A percentile compares a stretch with the other conserved stretches of the same genome.
Evolutionary conservation across 2,888 invertebrate species (phyloP).

Genomic region (Listrodromus nycthemerus): DNA sequence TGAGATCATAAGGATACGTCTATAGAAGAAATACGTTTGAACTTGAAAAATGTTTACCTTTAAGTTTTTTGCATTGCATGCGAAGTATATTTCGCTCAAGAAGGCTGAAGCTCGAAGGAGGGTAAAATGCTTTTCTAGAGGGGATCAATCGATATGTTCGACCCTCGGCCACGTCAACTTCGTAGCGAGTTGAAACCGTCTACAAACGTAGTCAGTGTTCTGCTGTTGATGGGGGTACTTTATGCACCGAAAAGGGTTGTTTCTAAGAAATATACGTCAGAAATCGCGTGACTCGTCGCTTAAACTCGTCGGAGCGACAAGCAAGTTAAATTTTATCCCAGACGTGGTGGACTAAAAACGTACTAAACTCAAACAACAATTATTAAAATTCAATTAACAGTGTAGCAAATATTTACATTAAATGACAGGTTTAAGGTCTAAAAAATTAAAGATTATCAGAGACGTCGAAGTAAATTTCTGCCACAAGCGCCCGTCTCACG

Average conservation of each 20-base stretch:
- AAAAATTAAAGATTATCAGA: neutral
- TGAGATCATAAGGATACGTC: no score
- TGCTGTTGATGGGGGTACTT: neutral
- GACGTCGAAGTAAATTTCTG: neutral
- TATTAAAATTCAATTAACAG: neutral
- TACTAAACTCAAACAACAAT: neutral
- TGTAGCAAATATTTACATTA: neutral
- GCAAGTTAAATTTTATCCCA: neutral
- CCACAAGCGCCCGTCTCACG: neutral
- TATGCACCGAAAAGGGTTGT: neutral
- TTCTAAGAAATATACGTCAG: neutral
- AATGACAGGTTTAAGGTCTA: neutral
- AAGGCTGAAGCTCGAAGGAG: neutral
- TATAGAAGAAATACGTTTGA: no score
- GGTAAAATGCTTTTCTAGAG: neutral
- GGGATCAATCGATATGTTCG: constrained; percentile 2
- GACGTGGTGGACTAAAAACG: neutral
- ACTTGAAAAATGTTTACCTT: neutral
- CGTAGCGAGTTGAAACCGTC: neutral
- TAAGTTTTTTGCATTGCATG: neutral
- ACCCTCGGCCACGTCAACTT: neutral
- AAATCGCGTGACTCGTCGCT: neutral
- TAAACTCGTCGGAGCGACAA: neutral
- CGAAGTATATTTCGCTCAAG: neutral
- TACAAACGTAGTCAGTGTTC: constrained; percentile 6